These are phyloP conservation scores for Polypterus senegalus DNA, from an alignment of 2,113 vertebrate genomes.

Conservation along the genomic window DNA sequence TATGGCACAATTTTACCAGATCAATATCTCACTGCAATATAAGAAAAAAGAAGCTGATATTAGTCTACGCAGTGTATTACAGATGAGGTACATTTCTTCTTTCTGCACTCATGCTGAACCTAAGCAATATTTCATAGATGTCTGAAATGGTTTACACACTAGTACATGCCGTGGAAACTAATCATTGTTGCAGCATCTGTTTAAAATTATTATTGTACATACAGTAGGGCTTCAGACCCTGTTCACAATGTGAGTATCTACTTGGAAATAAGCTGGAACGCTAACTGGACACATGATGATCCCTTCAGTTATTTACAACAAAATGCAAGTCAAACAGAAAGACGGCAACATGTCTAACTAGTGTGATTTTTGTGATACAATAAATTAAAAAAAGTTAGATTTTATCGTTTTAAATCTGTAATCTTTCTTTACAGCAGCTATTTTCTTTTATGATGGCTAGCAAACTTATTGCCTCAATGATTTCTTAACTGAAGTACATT, in stretches of 20 bases:
- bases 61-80: conserved; percentile 99
- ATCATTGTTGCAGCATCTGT: conserved; percentile 73
- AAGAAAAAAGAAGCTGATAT: conserved; percentile 97
- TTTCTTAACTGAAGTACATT: conserved; percentile 3
- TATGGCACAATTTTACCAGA: conserved; percentile 99
- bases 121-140: conserved; percentile 82
- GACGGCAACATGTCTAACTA: no score
- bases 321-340: conserved; percentile 7
- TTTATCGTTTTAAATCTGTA: no score
- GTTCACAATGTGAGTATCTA: conserved; percentile 30
- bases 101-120: conserved; percentile 87
- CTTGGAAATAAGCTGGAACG: conserved; percentile 44
- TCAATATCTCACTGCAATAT: conserved; percentile 98
- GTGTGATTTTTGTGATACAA: no score
- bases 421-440: no score
- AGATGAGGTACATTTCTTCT: conserved; percentile 96
- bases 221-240: conserved; percentile 28
- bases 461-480: conserved; percentile 7
- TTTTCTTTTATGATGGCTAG: background rate
- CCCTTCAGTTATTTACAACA: conserved; percentile 36
- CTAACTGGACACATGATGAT: conserved; percentile 32
- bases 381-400: no score
- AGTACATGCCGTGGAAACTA: conserved; percentile 67
- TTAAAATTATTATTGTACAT: conserved; percentile 57
- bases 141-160: conserved; percentile 69